These are phyloP conservation scores for Poecilia picta DNA, from an alignment of 2,797 vertebrate species.

Conservation along the genomic window DNA sequence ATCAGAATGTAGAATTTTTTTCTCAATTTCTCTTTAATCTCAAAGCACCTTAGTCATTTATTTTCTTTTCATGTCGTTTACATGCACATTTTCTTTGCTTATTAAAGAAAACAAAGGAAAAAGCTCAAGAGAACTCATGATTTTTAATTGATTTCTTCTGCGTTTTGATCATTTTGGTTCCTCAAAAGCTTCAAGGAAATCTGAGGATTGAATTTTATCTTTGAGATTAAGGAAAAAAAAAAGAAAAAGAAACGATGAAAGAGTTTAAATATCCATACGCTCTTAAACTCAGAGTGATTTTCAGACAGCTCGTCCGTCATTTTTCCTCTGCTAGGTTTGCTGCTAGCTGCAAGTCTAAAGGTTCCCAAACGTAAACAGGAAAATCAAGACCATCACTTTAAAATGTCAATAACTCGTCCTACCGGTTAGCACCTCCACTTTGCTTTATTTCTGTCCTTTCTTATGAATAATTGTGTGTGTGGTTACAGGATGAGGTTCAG, in stretches of 20 bases:
- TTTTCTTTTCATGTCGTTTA: not conserved
- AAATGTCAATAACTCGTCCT: constrained; percentile 33
- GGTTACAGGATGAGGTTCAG: not conserved
- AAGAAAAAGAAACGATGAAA: constrained; percentile 8
- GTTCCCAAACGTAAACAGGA: constrained; percentile 45
- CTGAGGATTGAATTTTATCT: not conserved
- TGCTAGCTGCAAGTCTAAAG: constrained; percentile 4
- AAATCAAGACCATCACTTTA: constrained; percentile 31
- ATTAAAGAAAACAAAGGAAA: too few relatives aligned
- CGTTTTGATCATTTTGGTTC: not conserved
- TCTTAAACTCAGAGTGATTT: not conserved
- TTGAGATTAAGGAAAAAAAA: not conserved
- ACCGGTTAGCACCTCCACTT: constrained; percentile 50
- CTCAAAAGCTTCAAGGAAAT: not conserved
- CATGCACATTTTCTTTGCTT: not conserved
- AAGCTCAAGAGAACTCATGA: too few relatives aligned
- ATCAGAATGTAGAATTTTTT: too few relatives aligned
- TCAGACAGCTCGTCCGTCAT: not conserved
- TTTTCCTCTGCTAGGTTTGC: too few relatives aligned
- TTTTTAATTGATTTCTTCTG: not conserved
- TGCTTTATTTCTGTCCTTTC: constrained; percentile 1
- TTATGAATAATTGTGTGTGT: not conserved
- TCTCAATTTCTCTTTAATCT: too few relatives aligned
- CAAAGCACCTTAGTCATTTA: too few relatives aligned
- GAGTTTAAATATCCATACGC: not conserved